Evolutionary conservation across 1,140 invertebrate species (phyloP), one percentile per base, ranked within the genome.

Genomic region (Halictus rubicundus): DNA sequence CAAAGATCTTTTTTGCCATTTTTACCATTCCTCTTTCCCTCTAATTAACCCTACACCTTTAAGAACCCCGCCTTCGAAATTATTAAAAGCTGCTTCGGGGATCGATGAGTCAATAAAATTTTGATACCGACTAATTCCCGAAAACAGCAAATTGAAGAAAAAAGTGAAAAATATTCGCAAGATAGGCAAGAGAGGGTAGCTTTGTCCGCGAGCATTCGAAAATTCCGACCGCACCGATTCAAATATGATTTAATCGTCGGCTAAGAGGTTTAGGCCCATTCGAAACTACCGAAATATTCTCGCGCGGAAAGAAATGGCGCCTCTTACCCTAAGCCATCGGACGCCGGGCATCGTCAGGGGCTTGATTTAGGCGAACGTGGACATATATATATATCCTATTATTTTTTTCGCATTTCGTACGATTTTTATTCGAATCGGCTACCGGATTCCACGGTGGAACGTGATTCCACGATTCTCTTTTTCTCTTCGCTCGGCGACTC

Each of bases 301-400:
- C 16, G 61, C 23, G 32, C 46, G n/a, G 19, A 5, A 42, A 42
- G 57, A 59, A 57, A 61, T 14, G 59, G 60, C 25, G 2, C 39
- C 63, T 46, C 14, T 12, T 12, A 46, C 42, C 42, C 42, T n/a
- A 12, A 39, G 19, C 32, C 8, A 7, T n/a, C 7, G 8, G 37
- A 2, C 60, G 0, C 21, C 8, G 19, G 46, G 64, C 68, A 73
- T 68, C 7, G 52, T 82, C 23, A 21, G 16, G 21, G 3, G 49
- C 16, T 65, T 37, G 39, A 70, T 32, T 81, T 81, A 76, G 42
- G 9, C 1, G 49, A 75, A 81, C 54, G 14, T 32, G 49, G 70
- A 81, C 54, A 10, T 32, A 37, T n/a, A 4, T 46, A 49, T 46
- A 39, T 37, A 59, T 14, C 37, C 19, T 59, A 59, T 14, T 14